Base-by-base conservation (phyloP, 2,113 vertebrate species). In the Pardalotus punctatus region DNA sequence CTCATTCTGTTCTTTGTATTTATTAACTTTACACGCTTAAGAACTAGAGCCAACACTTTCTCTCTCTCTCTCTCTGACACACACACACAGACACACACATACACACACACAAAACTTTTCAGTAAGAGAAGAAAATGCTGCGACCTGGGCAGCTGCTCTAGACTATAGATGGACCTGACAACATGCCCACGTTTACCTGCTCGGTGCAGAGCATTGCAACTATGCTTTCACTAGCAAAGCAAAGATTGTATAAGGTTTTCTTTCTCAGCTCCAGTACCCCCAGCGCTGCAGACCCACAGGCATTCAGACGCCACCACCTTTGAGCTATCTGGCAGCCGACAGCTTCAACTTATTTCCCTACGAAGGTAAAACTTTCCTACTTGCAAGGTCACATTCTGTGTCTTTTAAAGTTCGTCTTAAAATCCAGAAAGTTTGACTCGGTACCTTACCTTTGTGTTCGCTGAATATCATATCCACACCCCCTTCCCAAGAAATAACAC, bases 401-500 rank as follows among this genome's bases (percentile, higher is more conserved):
- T 69, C 67, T 77, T 80, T 85, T 58, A 67, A 94, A 97, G 93
- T 94, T 96, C 19, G 25, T 20, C 60, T 76, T 86, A 88, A 92
- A 94, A 95, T 72, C 48, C 83, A 54, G 73, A 95, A 97, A 96
- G 95, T 93, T 95, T 79, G 36, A 60, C 81, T 80, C 47, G 9
- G 12, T 81, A 43, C 92, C 92, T 95, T 94, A 95, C 94, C 88
- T 96, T 91, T 86, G 85, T 33, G 45, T 57, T 83, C 82, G 81
- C 78, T n/a, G 93, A 80, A 53, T 82, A 70, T 47, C 96, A 92
- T 35, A 95, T 92, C 88, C 95, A 80, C 61, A 94, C 86, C 86
- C 96, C 87, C 62, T 93, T 89, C 90, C 96, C 94, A 74, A 91
- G 93, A 88, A 85, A 88, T 65, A 90, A 54, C 64, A 74, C 64